These are phyloP conservation scores for Agrenia bidenticulata DNA, from an alignment of 2,888 invertebrate genomes.

Conservation along the genomic window DNA sequence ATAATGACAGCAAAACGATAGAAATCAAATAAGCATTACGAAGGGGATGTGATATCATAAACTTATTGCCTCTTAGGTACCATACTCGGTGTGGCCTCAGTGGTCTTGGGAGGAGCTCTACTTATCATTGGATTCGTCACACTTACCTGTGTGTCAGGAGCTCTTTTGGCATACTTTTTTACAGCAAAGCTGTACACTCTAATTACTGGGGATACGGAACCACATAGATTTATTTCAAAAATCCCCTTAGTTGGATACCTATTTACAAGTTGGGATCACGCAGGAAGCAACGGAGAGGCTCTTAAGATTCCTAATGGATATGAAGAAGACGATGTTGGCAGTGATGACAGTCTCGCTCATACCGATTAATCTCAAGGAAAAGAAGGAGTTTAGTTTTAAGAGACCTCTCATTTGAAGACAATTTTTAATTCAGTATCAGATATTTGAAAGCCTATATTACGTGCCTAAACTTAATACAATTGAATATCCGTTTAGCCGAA, in stretches of 20 bases:
- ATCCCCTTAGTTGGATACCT: conserved; percentile 40
- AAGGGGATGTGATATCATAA: neutral
- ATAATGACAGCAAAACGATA: conserved; percentile 6
- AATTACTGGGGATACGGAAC: conserved; percentile 36
- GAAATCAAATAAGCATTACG: neutral
- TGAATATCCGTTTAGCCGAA: too few species aligned
- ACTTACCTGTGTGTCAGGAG: conserved; percentile 36
- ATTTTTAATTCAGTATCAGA: too few species aligned
- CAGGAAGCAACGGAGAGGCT: conserved; percentile 41
- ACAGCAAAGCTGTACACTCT: conserved; percentile 39
- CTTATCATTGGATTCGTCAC: conserved; percentile 42
- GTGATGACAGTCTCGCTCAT: conserved; percentile 48
- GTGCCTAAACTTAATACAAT: too few species aligned
- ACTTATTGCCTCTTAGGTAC: conserved; percentile 32
- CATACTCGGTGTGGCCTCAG: conserved; percentile 41
- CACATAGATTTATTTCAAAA: conserved; percentile 34
- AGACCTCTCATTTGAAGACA: too few species aligned
- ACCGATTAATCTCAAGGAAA: too few species aligned
- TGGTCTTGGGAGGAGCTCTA: conserved; percentile 39
- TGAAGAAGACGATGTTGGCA: conserved; percentile 35
- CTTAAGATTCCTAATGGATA: conserved; percentile 42
- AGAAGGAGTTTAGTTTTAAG: too few species aligned
- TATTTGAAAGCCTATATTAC: too few species aligned
- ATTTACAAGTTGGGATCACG: conserved; percentile 38
- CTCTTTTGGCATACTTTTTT: conserved; percentile 36